Conservation (phyloP, 2,113 vertebrate genomes). For the Hemiscyllium ocellatum region DNA sequence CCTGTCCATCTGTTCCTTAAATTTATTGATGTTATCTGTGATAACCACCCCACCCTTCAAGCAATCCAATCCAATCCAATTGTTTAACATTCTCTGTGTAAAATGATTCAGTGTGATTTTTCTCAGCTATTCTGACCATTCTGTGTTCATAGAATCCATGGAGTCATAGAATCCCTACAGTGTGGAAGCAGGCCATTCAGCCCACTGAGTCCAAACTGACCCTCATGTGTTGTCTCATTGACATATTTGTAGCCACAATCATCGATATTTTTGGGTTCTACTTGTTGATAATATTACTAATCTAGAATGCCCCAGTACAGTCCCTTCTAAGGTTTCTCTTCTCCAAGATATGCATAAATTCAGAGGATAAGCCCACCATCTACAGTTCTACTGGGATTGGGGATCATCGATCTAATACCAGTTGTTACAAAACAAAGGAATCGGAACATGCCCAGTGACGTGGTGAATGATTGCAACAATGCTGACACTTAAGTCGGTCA, state of each 20-base stretch:
- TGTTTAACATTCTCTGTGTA: neutral
- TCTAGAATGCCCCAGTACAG: neutral
- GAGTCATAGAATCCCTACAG: no score
- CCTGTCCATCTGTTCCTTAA: neutral
- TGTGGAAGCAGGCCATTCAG: no score
- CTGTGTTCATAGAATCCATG: no score
- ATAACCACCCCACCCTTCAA: neutral
- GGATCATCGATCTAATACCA: neutral
- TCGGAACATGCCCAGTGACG: neutral
- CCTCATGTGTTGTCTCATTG: neutral
- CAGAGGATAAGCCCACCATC: neutral
- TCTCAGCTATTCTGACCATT: neutral
- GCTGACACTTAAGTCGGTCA: neutral
- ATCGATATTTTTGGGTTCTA: neutral
- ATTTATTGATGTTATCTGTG: neutral
- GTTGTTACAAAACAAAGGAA: neutral
- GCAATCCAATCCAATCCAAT: neutral
- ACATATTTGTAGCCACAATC: neutral
- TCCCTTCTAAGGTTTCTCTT: neutral
- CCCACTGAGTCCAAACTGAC: no score
- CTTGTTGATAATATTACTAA: neutral
- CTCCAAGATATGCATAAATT: neutral
- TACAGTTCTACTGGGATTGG: neutral
- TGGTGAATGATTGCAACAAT: neutral
- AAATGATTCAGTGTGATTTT: neutral